Conservation (phyloP, 2,888 invertebrate genomes). For the Thereva unica region DNA sequence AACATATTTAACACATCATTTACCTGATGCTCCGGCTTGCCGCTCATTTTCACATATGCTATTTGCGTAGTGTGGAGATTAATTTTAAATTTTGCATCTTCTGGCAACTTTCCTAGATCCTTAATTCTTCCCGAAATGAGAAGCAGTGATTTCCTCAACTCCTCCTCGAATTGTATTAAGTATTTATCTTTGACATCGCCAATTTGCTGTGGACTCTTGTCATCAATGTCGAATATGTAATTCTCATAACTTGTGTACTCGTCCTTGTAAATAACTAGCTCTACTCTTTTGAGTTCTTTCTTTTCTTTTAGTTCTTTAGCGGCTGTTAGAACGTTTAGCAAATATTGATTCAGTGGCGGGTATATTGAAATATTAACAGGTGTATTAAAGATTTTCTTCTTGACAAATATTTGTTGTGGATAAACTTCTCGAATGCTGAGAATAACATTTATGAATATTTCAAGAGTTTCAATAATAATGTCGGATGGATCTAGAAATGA, state of each 20-base stretch:
- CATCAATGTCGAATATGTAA: constrained; percentile 43
- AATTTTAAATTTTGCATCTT: constrained; percentile 50
- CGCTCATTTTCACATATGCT: constrained; percentile 49
- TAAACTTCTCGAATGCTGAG: constrained; percentile 53
- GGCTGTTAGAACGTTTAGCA: constrained; percentile 49
- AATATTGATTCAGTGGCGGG: constrained; percentile 52
- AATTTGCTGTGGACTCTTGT: constrained; percentile 22
- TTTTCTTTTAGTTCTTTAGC: constrained; percentile 47
- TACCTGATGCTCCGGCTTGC: constrained; percentile 50
- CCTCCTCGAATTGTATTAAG: constrained; percentile 52
- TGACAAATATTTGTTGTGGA: constrained; percentile 53
- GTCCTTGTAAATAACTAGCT: constrained; percentile 49
- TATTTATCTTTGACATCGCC: constrained; percentile 46
- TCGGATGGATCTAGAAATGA: constrained; percentile 39
- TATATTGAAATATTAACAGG: constrained; percentile 52
- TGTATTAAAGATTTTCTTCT: constrained; percentile 52
- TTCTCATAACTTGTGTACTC: constrained; percentile 44
- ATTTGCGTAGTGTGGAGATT: constrained; percentile 52
- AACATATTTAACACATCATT: not conserved
- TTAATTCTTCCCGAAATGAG: constrained; percentile 51
- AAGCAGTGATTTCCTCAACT: constrained; percentile 50
- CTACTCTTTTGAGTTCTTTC: constrained; percentile 47
- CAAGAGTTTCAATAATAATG: constrained; percentile 53
- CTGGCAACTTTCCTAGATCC: constrained; percentile 47
- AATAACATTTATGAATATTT: constrained; percentile 53